Base-by-base conservation (phyloP, 2,797 vertebrate species). In the Sebastiscus albofasciatus region DNA sequence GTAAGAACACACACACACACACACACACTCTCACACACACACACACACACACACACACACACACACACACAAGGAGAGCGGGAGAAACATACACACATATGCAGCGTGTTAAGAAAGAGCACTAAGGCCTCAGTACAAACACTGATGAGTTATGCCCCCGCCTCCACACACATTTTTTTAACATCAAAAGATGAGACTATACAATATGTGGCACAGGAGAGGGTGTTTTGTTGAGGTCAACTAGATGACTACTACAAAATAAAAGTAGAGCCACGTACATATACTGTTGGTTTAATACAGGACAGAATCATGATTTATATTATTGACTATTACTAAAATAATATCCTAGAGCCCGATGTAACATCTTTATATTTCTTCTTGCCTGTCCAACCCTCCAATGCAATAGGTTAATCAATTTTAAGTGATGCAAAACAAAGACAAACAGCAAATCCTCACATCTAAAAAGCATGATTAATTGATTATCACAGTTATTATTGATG, bases 1-100 rank as follows among this genome's bases (percentile, higher is more conserved):
- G 89, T 90, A 89, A 75, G 73, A 77, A 87, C 80, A 84, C 76
- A 85, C 68, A 80, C 52, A 81, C 67, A 82, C 66, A 67, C 66
- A 80, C 55, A 80, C 58, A 31, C 31, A 31, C n/a, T n/a, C n/a
- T n/a, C 8, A 36, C 34, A 36, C 34, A 36, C 33, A 34, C 33
- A 11, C 14, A 27, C 33, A 65, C 77, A 85, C 69, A 83, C 71
- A 86, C 52, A 80, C 65, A 85, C 65, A 67, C 68, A 82, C 58
- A 79, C 59, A 83, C 56, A 76, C 22, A 67, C 6, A 55, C n/a
- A 64, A 4, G 9, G 34, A 58, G 22, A 42, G 46, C 56, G 13
- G 26, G 33, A 20, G 31, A 72, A 74, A 80, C 16, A 31, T 42
- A 70, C 77, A 83, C 72, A 84, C 72, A 86, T 69, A 34, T 78